These are phyloP conservation scores for Molossus molossus DNA, from an alignment of 2,797 vertebrate species.

Conservation along the genomic window DNA sequence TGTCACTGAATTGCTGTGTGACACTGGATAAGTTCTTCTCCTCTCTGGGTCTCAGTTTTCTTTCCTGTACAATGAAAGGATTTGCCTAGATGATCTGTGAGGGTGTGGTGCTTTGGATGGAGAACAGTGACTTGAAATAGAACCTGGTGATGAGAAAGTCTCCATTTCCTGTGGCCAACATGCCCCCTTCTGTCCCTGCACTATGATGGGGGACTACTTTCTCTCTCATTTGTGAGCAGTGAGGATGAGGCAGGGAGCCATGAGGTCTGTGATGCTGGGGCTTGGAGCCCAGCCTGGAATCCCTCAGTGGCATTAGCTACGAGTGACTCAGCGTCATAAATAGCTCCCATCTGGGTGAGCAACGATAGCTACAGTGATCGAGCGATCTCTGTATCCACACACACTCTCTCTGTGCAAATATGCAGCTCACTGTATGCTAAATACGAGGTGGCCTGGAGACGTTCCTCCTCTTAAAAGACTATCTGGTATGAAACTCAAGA, in stretches of 20 bases:
- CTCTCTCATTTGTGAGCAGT: not conserved
- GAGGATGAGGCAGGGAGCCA: slow-evolving; percentile 65
- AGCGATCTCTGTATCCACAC: slow-evolving; percentile 81
- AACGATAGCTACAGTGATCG: slow-evolving; percentile 78
- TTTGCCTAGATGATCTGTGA: not conserved
- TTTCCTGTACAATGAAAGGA: not conserved
- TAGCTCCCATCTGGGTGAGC: slow-evolving; percentile 86
- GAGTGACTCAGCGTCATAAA: slow-evolving; percentile 84
- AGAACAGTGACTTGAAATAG: not conserved
- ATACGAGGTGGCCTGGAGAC: slow-evolving; percentile 85
- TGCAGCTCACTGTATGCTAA: slow-evolving; percentile 85
- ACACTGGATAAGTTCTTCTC: not conserved
- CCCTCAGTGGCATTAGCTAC: slow-evolving; percentile 78
- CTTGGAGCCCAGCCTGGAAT: slow-evolving; percentile 84
- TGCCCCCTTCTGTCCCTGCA: not conserved
- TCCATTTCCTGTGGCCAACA: not conserved
- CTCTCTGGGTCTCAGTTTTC: not conserved
- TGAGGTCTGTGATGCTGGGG: slow-evolving; percentile 73
- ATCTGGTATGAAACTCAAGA: slow-evolving; percentile 86
- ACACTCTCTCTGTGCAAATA: slow-evolving; percentile 84
- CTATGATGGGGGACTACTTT: not conserved
- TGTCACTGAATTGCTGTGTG: not conserved
- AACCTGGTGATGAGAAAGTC: not conserved
- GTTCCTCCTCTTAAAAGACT: slow-evolving; percentile 84
- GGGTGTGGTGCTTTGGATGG: not conserved